These are phyloP conservation scores for Nyctereutes procyonoides DNA, from an alignment of 2,113 vertebrate genomes.

Conservation along the genomic window DNA sequence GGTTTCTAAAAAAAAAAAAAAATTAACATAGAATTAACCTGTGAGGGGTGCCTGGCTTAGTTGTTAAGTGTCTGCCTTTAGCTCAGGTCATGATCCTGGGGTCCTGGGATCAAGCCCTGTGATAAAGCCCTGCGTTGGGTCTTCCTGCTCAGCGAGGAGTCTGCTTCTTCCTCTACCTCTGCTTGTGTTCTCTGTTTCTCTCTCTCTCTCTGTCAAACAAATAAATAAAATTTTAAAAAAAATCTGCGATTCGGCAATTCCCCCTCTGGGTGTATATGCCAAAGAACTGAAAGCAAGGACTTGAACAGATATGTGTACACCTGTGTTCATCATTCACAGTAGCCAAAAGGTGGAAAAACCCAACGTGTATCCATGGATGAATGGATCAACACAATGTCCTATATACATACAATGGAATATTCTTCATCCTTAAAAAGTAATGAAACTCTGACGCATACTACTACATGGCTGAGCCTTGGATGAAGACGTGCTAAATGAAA, in stretches of 20 bases:
- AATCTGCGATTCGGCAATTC: not conserved
- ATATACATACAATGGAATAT: not conserved
- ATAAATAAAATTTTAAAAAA: too few relatives aligned
- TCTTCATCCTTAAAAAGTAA: not conserved
- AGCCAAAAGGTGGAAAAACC: not conserved
- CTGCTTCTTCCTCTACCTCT: too few relatives aligned
- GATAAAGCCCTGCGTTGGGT: too few relatives aligned
- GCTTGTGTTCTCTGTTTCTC: too few relatives aligned
- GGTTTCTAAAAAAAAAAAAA: not conserved
- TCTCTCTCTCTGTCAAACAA: too few relatives aligned
- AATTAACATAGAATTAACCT: too few relatives aligned
- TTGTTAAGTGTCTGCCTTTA: too few relatives aligned
- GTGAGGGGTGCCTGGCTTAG: too few relatives aligned
- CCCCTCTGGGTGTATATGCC: rapidly evolving
- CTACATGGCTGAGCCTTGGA: not conserved
- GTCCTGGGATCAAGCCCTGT: too few relatives aligned
- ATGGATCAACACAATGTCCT: too few relatives aligned
- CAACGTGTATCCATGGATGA: not conserved
- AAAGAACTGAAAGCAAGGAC: not conserved
- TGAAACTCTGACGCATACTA: not conserved
- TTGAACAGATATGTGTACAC: not conserved
- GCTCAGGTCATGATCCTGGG: too few relatives aligned
- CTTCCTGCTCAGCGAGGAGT: too few relatives aligned
- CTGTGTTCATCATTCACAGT: not conserved
- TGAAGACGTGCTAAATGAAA: not conserved